These are phyloP conservation scores for Percina caprodes DNA, from an alignment of 2,113 vertebrate genomes.

Conservation along the genomic window DNA sequence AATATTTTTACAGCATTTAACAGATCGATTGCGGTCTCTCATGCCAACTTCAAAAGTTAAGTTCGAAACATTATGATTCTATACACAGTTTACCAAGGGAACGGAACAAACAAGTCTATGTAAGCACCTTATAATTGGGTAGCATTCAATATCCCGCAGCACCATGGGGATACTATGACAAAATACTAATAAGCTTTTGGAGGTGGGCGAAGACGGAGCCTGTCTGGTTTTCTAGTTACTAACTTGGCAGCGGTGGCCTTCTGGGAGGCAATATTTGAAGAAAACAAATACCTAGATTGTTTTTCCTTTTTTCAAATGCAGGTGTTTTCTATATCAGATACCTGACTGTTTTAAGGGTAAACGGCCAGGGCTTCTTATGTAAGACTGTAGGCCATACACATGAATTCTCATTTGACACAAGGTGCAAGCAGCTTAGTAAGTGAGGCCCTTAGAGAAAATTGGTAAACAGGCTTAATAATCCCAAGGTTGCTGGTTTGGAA, in stretches of 20 bases:
- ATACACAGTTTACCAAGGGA: slow-evolving; percentile 50
- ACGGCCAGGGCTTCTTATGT: not conserved
- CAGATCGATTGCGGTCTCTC: not conserved
- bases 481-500: slow-evolving; percentile 31
- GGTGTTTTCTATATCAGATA: slow-evolving; percentile 21
- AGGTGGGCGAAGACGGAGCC: slow-evolving; percentile 34
- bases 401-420: slow-evolving; percentile 15
- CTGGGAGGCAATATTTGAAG: slow-evolving; percentile 37
- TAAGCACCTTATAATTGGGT: slow-evolving; percentile 65
- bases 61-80: slow-evolving; percentile 60
- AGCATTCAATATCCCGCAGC: slow-evolving; percentile 70
- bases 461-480: slow-evolving; percentile 37
- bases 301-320: slow-evolving; percentile 7
- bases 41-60: slow-evolving; percentile 18
- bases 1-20: not conserved
- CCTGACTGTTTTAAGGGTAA: slow-evolving; percentile 17
- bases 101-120: slow-evolving; percentile 65
- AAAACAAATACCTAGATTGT: slow-evolving; percentile 45
- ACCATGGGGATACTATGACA: slow-evolving; percentile 60
- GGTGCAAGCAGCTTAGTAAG: slow-evolving; percentile 25
- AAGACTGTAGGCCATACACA: not conserved
- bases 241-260: slow-evolving; percentile 44
- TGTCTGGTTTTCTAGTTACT: slow-evolving; percentile 48
- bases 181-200: slow-evolving; percentile 71
- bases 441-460: slow-evolving; percentile 21